Conservation (phyloP, 1,140 invertebrate genomes). For the Zaprionus ghesquierei region DNA sequence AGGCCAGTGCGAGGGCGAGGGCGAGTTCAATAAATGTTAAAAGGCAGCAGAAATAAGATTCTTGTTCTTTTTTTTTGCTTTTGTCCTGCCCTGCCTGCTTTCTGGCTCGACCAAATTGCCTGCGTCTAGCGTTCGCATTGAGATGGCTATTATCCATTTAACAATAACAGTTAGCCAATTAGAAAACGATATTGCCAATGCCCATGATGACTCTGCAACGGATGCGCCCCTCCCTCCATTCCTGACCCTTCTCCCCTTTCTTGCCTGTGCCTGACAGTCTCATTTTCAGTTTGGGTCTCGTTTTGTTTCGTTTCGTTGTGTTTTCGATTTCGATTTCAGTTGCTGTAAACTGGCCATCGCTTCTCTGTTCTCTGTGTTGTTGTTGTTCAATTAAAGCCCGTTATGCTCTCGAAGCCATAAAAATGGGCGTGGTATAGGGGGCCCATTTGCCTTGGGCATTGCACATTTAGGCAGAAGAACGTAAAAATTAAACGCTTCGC, state of each 20-base stretch:
- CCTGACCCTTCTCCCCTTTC: background rate
- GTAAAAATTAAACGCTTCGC: slow-evolving; percentile 75
- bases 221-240: background rate
- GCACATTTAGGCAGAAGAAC: slow-evolving; percentile 74
- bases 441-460: slow-evolving; percentile 45
- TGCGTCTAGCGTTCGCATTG: slow-evolving; percentile 12
- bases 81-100: slow-evolving; percentile 32
- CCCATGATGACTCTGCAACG: background rate
- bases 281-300: background rate
- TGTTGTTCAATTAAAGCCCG: slow-evolving; percentile 72
- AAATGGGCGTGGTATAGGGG: slow-evolving; percentile 31
- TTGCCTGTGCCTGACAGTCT: background rate
- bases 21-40: slow-evolving; percentile 32
- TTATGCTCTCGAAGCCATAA: slow-evolving; percentile 73
- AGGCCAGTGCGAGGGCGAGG: slow-evolving; percentile 25
- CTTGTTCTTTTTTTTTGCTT: too few species aligned
- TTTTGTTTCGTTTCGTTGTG: background rate
- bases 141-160: slow-evolving; percentile 56
- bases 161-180: slow-evolving; percentile 78
- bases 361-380: background rate
- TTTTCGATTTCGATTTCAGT: background rate
- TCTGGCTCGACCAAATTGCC: slow-evolving; percentile 28
- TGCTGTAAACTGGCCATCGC: background rate
- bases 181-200: slow-evolving; percentile 53
- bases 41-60: background rate